phyloP scores from a whole-genome alignment of 2,797 vertebrate species.

The Dallia pectoralis region DNA sequence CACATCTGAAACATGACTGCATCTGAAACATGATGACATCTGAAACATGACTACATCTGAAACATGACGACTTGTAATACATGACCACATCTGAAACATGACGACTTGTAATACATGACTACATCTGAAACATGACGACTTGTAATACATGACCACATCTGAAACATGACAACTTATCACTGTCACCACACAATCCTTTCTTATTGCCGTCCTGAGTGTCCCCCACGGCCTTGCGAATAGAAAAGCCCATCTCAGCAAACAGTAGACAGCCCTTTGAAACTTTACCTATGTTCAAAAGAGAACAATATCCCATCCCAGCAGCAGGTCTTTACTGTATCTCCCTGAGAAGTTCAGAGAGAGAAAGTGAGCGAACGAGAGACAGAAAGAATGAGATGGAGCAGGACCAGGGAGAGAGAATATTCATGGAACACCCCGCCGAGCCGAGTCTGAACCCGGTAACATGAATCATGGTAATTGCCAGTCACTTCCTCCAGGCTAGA shows the following conservation, averaged over 20 bases:
- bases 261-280: constrained; percentile 5
- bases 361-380: neutral
- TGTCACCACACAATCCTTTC: constrained; percentile 7
- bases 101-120: no score
- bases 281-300: constrained; percentile 13
- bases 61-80: no score
- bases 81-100: no score
- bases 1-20: no score
- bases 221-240: constrained; percentile 8
- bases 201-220: constrained; percentile 29
- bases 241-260: neutral
- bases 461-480: constrained; percentile 77
- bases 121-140: no score
- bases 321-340: constrained; percentile 27
- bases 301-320: constrained; percentile 23
- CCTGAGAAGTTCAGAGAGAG: constrained; percentile 34
- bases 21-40: no score
- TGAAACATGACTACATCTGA: no score
- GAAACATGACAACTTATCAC: neutral
- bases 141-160: no score
- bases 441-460: constrained; percentile 24
- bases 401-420: neutral
- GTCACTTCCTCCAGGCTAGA: constrained; percentile 60
- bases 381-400: neutral
- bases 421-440: constrained; percentile 61